Conservation (phyloP, 2,113 vertebrate genomes). For the Muscicapa adusta region DNA sequence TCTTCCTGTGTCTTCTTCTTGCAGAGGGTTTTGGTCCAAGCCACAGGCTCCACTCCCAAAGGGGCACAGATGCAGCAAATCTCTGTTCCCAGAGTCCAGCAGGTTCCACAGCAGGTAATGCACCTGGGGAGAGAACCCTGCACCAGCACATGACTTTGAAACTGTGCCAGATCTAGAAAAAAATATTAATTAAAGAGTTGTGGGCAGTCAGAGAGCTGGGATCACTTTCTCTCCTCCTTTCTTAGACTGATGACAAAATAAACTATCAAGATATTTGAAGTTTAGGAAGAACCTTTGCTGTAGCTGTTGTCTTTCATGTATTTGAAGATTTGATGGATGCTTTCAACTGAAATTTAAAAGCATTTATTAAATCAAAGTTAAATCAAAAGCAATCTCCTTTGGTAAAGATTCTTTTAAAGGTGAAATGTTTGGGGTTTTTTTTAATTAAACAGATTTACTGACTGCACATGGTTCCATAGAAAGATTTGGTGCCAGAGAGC, state of each 20-base stretch:
- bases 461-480: background rate
- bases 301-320: background rate
- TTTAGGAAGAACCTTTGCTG: background rate
- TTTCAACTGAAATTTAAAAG: background rate
- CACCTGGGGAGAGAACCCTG: background rate
- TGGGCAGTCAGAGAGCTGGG: background rate
- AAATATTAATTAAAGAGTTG: background rate
- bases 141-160: background rate
- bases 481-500: background rate
- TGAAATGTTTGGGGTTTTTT: background rate
- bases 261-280: background rate
- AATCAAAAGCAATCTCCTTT: background rate
- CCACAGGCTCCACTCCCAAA: constrained; percentile 88
- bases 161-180: background rate
- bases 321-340: background rate
- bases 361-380: background rate
- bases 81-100: constrained; percentile 87
- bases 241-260: background rate
- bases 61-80: constrained; percentile 87
- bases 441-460: background rate
- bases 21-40: constrained; percentile 93
- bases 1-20: background rate
- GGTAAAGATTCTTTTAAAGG: background rate
- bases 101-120: constrained; percentile 91
- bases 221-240: background rate